These are phyloP conservation scores for Stictocephala bisonia DNA, from an alignment of 2,888 invertebrate species.

Conservation along the genomic window DNA sequence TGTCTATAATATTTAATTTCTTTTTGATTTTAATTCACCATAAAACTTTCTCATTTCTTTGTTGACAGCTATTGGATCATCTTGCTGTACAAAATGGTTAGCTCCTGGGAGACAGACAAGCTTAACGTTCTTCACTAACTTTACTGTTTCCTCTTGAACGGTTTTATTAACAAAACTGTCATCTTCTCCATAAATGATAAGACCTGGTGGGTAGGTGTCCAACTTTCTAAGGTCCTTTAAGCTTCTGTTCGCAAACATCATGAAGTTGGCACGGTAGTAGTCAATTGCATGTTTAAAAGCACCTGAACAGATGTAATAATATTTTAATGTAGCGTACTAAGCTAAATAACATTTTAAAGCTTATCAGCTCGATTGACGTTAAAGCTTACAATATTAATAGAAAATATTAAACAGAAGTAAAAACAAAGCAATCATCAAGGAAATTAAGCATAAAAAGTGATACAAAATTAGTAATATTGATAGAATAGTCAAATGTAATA, in stretches of 20 bases:
- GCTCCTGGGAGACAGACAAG: slow-evolving; percentile 65
- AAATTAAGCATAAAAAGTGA: too few species aligned
- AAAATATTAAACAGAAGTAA: background rate
- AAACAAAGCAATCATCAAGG: background rate
- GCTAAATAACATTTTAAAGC: background rate
- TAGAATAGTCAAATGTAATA: too few species aligned
- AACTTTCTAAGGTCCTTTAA: slow-evolving; percentile 60
- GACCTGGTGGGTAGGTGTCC: slow-evolving; percentile 64
- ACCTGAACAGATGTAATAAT: slow-evolving; percentile 63
- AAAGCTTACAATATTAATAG: background rate
- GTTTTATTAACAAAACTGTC: slow-evolving; percentile 64
- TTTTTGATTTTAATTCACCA: too few species aligned
- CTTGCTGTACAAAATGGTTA: slow-evolving; percentile 71
- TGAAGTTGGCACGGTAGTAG: slow-evolving; percentile 69
- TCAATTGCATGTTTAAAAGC: slow-evolving; percentile 69
- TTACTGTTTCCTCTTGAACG: slow-evolving; percentile 52
- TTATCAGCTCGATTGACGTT: background rate
- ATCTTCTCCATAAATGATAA: slow-evolving; percentile 65
- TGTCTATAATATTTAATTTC: too few species aligned
- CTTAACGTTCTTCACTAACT: slow-evolving; percentile 64
- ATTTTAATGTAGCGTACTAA: too few species aligned
- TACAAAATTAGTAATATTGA: too few species aligned
- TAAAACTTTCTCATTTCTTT: slow-evolving; percentile 67
- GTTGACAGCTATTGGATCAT: slow-evolving; percentile 68
- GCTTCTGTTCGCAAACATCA: background rate